A percentile compares a stretch with the other conserved stretches of the same genome.
Conservation (phyloP, 2,797 vertebrate species). For the Scarus forsteni region DNA sequence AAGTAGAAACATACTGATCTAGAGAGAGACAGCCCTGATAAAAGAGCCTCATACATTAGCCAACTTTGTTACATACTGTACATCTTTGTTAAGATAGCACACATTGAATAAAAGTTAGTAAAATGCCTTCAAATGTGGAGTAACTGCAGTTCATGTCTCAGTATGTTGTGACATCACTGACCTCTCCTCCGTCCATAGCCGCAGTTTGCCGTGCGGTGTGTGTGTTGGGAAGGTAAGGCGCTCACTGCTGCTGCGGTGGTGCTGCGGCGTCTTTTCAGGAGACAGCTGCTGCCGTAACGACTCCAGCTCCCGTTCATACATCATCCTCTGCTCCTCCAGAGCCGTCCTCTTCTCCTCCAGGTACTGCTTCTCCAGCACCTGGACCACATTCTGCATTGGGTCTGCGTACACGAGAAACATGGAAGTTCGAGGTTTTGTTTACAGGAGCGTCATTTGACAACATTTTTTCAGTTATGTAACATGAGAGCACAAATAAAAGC, state of each 20-base stretch:
- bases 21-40: too few relatives aligned
- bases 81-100: too few relatives aligned
- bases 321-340: constrained; percentile 94
- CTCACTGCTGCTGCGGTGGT: constrained; percentile 87
- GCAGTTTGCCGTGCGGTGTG: constrained; percentile 88
- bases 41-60: too few relatives aligned
- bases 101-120: too few relatives aligned
- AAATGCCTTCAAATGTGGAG: too few relatives aligned
- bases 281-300: constrained; percentile 95
- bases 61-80: too few relatives aligned
- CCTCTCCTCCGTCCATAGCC: constrained; percentile 97
- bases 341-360: constrained; percentile 95
- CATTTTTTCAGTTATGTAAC: neutral
- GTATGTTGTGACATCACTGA: constrained; percentile 66
- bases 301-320: constrained; percentile 96
- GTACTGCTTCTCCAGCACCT: constrained; percentile 97
- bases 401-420: constrained; percentile 70
- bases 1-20: too few relatives aligned
- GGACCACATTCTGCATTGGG: constrained; percentile 96
- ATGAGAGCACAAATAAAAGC: too few relatives aligned
- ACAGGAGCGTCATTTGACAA: too few relatives aligned
- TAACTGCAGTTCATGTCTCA: neutral
- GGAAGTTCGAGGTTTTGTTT: too few relatives aligned
- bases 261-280: constrained; percentile 86
- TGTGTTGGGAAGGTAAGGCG: constrained; percentile 89